Conservation (phyloP, 2,888 invertebrate genomes). For the Oxystoma pomonae region DNA sequence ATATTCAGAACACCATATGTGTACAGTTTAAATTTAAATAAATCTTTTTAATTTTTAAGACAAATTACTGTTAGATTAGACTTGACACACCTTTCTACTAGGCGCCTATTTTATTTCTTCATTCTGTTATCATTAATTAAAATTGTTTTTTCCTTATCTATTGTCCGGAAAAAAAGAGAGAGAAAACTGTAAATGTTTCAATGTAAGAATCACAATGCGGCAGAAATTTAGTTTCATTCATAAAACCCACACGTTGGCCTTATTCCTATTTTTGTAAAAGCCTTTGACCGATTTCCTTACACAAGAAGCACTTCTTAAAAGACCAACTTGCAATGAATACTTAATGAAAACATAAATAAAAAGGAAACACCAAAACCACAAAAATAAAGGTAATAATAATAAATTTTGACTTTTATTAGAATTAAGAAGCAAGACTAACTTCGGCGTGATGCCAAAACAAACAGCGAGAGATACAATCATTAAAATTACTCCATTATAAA, state of each 20-base stretch:
- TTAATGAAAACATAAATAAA: not conserved
- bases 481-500: too few species aligned
- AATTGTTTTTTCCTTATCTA: not conserved
- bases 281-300: not conserved
- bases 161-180: not conserved
- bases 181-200: not conserved
- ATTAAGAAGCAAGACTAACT: not conserved
- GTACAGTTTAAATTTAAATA: not conserved
- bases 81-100: not conserved
- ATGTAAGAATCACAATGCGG: not conserved
- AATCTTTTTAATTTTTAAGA: not conserved
- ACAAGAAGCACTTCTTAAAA: not conserved
- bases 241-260: constrained; percentile 39
- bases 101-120: not conserved
- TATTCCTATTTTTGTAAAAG: constrained; percentile 22
- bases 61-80: not conserved
- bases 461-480: too few species aligned
- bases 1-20: not conserved
- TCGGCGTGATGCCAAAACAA: not conserved
- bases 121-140: not conserved
- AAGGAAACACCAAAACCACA: not conserved
- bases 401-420: not conserved
- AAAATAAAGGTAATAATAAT: not conserved
- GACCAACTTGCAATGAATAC: not conserved
- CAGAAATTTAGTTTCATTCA: constrained; percentile 32